A percentile compares a stretch with the other conserved stretches of the same genome.
Conservation (phyloP, 2,113 vertebrate genomes). For the Albula goreensis region DNA sequence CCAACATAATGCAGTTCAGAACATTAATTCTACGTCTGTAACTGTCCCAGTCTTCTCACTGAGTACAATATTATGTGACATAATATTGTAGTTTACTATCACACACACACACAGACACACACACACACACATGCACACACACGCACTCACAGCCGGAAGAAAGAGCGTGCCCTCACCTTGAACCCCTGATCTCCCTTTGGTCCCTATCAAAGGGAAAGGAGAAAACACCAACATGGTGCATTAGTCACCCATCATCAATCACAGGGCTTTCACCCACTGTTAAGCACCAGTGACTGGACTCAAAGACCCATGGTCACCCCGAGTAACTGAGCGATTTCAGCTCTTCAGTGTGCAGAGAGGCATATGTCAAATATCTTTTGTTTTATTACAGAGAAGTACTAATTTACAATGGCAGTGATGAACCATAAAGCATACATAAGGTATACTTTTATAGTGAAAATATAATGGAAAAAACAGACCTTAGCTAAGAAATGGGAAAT, state of each 20-base stretch:
- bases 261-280: not conserved
- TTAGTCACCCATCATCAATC: conserved; percentile 7
- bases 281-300: not conserved
- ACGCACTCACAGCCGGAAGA: not conserved
- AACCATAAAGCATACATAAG: not conserved
- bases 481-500: not conserved
- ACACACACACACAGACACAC: no score
- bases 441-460: not conserved
- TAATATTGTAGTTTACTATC: not conserved
- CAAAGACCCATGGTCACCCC: not conserved
- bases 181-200: conserved; percentile 55
- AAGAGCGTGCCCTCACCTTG: conserved; percentile 53
- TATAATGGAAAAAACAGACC: not conserved
- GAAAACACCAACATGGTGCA: conserved; percentile 21
- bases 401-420: conserved; percentile 11
- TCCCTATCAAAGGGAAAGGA: conserved; percentile 49
- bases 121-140: not conserved
- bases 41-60: not conserved
- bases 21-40: not conserved
- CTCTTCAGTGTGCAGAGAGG: not conserved
- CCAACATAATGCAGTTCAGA: not conserved
- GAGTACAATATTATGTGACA: not conserved
- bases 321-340: not conserved
- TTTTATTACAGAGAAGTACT: not conserved
- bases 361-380: not conserved